Base-by-base conservation (phyloP, 1,140 invertebrate species). In the Zaprionus ornatus region DNA sequence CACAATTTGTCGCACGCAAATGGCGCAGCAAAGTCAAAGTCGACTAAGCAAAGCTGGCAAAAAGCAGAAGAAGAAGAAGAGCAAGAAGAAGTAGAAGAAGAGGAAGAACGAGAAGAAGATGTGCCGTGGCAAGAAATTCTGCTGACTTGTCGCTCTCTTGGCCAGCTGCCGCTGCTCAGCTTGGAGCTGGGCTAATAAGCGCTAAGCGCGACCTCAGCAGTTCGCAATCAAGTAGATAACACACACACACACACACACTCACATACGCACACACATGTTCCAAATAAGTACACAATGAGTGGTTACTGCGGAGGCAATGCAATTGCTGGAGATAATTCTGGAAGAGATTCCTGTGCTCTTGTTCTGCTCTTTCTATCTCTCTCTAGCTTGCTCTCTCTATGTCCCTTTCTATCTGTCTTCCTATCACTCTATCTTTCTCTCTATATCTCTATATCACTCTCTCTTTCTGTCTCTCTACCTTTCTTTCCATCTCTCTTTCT, bases 1-100 rank as follows among this genome's bases (percentile, higher is more conserved):
- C 77, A 80, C 81, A 67, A 80, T 77, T 80, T 84, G 82, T 84
- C 81, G 84, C 52, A 63, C 55, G 62, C 77, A 68, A 73, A 80
- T 70, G 68, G 55, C 62, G 63, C 48, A 74, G 80, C 77, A 69
- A 65, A 62, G 57, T 29, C 35, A 66, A 66, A 52, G 25, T 42
- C 12, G 21, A 29, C 32, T 37, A 48, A 56, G 63, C 77, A 80
- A 79, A 80, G 70, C 77, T 77, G 72, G 77, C 71, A 64, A 70
- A 74, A 63, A 9, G 42, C 21, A 37, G 42, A 27, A 60, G 45
- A 62, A 48, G 5, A 3, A 32, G 29, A 32, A 29, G 29, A 29
- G 23, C 23, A 29, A 1, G 21, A 56, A 25, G 32, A 50, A 59
- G 29, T 2, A n/a, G 12, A 56, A 17, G 21, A 62, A 59, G 5